phyloP scores from a whole-genome alignment of 2,797 vertebrate genomes.

The Oreonectes daqikongensis region DNA sequence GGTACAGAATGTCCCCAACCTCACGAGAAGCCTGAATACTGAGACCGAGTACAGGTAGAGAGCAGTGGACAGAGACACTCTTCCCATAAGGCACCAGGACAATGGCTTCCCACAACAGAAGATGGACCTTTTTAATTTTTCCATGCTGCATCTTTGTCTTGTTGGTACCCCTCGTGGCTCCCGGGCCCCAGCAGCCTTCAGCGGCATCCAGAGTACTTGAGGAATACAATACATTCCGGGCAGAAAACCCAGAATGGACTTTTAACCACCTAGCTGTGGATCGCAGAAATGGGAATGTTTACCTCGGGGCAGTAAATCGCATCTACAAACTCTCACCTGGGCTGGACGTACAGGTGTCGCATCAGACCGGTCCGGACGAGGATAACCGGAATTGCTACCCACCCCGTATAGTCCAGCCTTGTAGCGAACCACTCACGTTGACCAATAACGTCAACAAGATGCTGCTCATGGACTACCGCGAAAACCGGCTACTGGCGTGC shows the following conservation, averaged over 20 bases:
- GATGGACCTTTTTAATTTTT: conserved; percentile 82
- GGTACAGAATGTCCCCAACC: conserved; percentile 75
- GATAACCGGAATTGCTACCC: conserved; percentile 99
- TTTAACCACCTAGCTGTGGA: conserved; percentile 98
- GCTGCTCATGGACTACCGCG: conserved; percentile 97
- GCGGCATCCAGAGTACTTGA: conserved; percentile 75
- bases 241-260: conserved; percentile 85
- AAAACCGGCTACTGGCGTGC: conserved; percentile 93
- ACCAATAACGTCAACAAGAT: conserved; percentile 99
- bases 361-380: conserved; percentile 93
- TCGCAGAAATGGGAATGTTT: conserved; percentile 92
- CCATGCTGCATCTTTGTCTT: conserved; percentile 79
- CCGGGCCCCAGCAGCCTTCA: conserved; percentile 65
- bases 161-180: conserved; percentile 59
- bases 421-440: conserved; percentile 87
- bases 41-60: conserved; percentile 56
- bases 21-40: conserved; percentile 73
- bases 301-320: conserved; percentile 93
- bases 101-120: conserved; percentile 82
- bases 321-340: conserved; percentile 94
- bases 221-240: conserved; percentile 84
- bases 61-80: conserved; percentile 66
- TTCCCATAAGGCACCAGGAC: conserved; percentile 64
- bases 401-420: conserved; percentile 95
- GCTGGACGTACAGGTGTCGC: conserved; percentile 88